These are phyloP conservation scores for Pseudomyrmex gracilis DNA, from an alignment of 1,140 invertebrate species.

Conservation along the genomic window DNA sequence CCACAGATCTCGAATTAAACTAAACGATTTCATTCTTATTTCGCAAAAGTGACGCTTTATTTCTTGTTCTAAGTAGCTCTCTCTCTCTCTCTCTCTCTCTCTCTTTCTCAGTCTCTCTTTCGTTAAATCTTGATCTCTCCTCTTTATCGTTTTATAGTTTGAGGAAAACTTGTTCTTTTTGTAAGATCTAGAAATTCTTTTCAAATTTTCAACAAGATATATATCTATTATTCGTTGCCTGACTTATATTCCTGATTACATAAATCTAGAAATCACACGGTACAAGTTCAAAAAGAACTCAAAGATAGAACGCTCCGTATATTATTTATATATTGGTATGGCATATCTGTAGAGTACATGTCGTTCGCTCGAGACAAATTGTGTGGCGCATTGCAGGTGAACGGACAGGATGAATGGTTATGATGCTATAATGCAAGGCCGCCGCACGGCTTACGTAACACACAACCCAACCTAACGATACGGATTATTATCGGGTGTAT, in stretches of 20 bases:
- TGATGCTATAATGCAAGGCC: constrained; percentile 83
- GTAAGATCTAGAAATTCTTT: not conserved
- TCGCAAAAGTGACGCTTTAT: constrained; percentile 28
- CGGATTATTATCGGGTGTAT: constrained; percentile 77
- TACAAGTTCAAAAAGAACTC: not conserved
- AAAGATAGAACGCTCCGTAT: not conserved
- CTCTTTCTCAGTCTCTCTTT: constrained; percentile 25
- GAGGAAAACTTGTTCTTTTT: not conserved
- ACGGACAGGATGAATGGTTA: constrained; percentile 83
- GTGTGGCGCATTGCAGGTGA: constrained; percentile 82
- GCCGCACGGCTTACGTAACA: constrained; percentile 77
- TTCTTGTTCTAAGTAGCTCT: not conserved
- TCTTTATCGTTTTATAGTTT: not conserved
- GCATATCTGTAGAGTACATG: constrained; percentile 44
- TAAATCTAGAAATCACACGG: not conserved
- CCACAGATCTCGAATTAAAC: constrained; percentile 31
- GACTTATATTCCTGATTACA: not conserved
- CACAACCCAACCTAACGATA: constrained; percentile 77
- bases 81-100: not conserved
- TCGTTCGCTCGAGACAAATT: constrained; percentile 72
- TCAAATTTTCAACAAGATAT: not conserved
- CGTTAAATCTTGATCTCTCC: not conserved
- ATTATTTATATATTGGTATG: not conserved
- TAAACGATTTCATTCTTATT: constrained; percentile 43
- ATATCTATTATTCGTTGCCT: not conserved